A percentile compares a stretch with the other conserved stretches of the same genome.
phyloP scores from a whole-genome alignment of 2,888 invertebrate genomes.

The Epistrophe grossulariae region DNA sequence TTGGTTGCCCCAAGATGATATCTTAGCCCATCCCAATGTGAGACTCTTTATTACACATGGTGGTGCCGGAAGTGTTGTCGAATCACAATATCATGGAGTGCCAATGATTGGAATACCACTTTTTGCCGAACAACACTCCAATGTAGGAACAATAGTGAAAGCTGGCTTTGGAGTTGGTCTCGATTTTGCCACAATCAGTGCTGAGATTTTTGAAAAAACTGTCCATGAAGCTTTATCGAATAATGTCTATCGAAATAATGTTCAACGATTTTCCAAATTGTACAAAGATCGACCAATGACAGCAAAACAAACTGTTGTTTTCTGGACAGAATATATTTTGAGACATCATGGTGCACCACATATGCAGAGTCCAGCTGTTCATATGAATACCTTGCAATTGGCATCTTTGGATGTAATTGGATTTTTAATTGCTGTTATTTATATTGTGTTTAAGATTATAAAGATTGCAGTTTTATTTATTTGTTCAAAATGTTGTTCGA shows the following conservation, averaged over 20 bases:
- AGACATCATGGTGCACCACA: slow-evolving; percentile 85
- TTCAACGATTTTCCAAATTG: slow-evolving; percentile 82
- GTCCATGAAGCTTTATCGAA: slow-evolving; percentile 78
- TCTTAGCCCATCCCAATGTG: slow-evolving; percentile 89
- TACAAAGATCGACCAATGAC: slow-evolving; percentile 85
- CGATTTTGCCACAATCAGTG: slow-evolving; percentile 72
- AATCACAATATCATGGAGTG: slow-evolving; percentile 90
- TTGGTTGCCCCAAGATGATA: slow-evolving; percentile 87
- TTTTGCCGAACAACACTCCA: slow-evolving; percentile 91
- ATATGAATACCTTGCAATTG: slow-evolving; percentile 83
- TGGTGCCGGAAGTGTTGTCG: slow-evolving; percentile 90
- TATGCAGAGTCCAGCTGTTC: slow-evolving; percentile 84
- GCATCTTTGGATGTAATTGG: slow-evolving; percentile 84
- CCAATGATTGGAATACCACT: slow-evolving; percentile 90
- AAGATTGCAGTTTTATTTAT: slow-evolving; percentile 35
- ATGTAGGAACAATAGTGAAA: slow-evolving; percentile 89
- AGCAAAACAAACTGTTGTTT: slow-evolving; percentile 85
- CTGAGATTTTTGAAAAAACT: slow-evolving; percentile 71
- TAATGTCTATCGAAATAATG: slow-evolving; percentile 78
- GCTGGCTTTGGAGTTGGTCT: slow-evolving; percentile 84
- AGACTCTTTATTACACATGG: slow-evolving; percentile 80
- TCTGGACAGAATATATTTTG: slow-evolving; percentile 86
- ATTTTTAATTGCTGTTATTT: slow-evolving; percentile 71
- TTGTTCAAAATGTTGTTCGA: slow-evolving; percentile 40
- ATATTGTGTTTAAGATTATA: slow-evolving; percentile 44